Percentiles rank a stretch among this genome's conserved stretches.
phyloP scores from a whole-genome alignment of 2,797 vertebrate genomes.

The Gymnodraco acuticeps region DNA sequence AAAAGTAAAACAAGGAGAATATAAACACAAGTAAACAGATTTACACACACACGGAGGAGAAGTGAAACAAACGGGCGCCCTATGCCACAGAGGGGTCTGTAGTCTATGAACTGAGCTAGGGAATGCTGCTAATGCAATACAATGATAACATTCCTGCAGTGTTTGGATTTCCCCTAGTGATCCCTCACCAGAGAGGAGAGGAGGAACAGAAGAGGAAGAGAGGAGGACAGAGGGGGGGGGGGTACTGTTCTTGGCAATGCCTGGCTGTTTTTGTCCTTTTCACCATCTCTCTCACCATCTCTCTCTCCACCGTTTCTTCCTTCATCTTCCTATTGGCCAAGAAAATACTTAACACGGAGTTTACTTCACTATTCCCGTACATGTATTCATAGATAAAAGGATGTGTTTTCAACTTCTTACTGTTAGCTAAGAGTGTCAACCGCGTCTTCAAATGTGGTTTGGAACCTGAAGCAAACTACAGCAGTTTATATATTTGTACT shows the following conservation, averaged over 20 bases:
- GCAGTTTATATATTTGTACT: conserved; percentile 34
- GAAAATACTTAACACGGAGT: conserved; percentile 13
- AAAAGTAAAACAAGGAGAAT: neutral
- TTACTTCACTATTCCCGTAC: neutral
- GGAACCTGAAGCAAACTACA: conserved; percentile 21
- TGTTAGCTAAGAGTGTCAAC: too few relatives aligned
- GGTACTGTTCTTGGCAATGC: conserved; percentile 67
- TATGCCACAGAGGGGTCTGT: conserved; percentile 70
- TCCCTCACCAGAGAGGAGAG: conserved; percentile 69
- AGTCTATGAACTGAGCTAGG: conserved; percentile 78
- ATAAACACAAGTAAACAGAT: conserved; percentile 26
- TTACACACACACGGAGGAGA: conserved; percentile 7
- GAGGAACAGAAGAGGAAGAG: conserved; percentile 37
- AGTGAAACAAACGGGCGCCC: conserved; percentile 57
- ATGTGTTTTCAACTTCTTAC: neutral
- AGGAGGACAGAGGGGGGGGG: conserved; percentile 36
- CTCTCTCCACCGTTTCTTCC: conserved; percentile 37
- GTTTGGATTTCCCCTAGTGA: conserved; percentile 84
- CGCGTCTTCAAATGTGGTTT: neutral
- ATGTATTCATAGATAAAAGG: neutral
- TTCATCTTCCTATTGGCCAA: conserved; percentile 36
- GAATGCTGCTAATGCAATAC: conserved; percentile 84
- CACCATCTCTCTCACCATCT: conserved; percentile 43
- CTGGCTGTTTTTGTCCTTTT: conserved; percentile 63
- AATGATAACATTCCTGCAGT: conserved; percentile 84